These are phyloP conservation scores for Scelioninae gen. 1 DNA, from an alignment of 2,888 invertebrate genomes.

Conservation along the genomic window DNA sequence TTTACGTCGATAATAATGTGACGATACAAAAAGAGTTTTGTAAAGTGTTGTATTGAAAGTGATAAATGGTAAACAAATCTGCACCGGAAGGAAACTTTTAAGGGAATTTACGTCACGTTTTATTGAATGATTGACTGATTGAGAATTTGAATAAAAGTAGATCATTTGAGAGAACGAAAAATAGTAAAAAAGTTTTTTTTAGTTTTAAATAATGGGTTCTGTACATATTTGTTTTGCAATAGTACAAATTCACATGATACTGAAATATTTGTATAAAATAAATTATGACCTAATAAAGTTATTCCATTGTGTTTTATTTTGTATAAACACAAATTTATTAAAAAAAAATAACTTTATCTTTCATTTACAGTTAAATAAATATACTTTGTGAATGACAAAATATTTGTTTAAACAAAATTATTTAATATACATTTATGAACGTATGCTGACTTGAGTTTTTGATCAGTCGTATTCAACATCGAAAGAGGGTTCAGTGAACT, in stretches of 20 bases:
- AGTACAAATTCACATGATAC: too few species aligned
- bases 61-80: slow-evolving; percentile 63
- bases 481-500: slow-evolving; percentile 46
- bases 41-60: slow-evolving; percentile 48
- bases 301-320: too few species aligned
- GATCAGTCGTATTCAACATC: slow-evolving; percentile 24
- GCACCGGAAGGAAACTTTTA: slow-evolving; percentile 49
- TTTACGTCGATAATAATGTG: slow-evolving; percentile 16
- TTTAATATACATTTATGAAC: slow-evolving; percentile 28
- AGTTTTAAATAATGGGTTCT: neutral
- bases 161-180: neutral
- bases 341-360: neutral
- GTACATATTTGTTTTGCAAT: neutral
- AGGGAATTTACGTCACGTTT: slow-evolving; percentile 50
- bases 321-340: too few species aligned
- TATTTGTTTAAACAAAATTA: slow-evolving; percentile 19
- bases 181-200: neutral
- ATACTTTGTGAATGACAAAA: slow-evolving; percentile 1
- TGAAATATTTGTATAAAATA: too few species aligned
- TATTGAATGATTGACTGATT: slow-evolving; percentile 63
- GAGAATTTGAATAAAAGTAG: slow-evolving; percentile 32
- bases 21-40: slow-evolving; percentile 27
- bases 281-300: too few species aligned
- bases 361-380: slow-evolving; percentile 13
- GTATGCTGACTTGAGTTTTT: slow-evolving; percentile 44